Evolutionary conservation across 2,888 invertebrate species (phyloP), one percentile per base, ranked within the genome.

Genomic region (Priocnemis perturbator): DNA sequence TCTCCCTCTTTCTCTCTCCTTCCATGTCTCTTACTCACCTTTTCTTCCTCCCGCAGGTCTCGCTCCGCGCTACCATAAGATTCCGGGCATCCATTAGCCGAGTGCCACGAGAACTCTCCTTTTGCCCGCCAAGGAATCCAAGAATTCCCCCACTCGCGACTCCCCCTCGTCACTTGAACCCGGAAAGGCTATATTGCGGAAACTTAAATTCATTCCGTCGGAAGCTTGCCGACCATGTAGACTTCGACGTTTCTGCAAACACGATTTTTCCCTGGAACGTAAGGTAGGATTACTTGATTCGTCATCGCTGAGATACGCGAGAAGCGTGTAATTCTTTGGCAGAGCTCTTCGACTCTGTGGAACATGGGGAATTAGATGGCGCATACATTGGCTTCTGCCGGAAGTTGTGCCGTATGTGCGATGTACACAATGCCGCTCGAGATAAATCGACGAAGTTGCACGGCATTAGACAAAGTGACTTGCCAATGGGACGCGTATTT

Each of bases 11-110:
- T 23, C 55, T 37, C 23, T 52, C 71, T 61, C 64, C 60, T 53
- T 71, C 62, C 64, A 57, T 67, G 65, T 47, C 19, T 20, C 61
- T 48, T n/a, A 30, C 50, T 67, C 66, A 64, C 64, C 55, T 47
- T 64, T 37, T 37, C 37, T 37, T 37, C 37, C 37, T 37, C 37
- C 1, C 37, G 37, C 37, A 37, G 37, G 37, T 37, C 66, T 64
- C 64, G 48, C 30, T 59, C 69, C 67, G 67, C 80, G 60, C 79
- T 78, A 81, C 79, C 82, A 79, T 86, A 84, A 84, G 86, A 85
- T 85, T 85, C 83, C 83, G 82, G 77, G 87, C 86, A 88, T 88
- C 89, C 89, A 89, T 89, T 89, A 89, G 88, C 86, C 87, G 85
- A 88, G 87, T 87, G 85, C 86, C 84, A 81, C 73, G 76, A 64